Evolutionary conservation across 2,797 vertebrate genomes (phyloP), one percentile per base, ranked within the genome.

Genomic region (Notolabrus celidotus): DNA sequence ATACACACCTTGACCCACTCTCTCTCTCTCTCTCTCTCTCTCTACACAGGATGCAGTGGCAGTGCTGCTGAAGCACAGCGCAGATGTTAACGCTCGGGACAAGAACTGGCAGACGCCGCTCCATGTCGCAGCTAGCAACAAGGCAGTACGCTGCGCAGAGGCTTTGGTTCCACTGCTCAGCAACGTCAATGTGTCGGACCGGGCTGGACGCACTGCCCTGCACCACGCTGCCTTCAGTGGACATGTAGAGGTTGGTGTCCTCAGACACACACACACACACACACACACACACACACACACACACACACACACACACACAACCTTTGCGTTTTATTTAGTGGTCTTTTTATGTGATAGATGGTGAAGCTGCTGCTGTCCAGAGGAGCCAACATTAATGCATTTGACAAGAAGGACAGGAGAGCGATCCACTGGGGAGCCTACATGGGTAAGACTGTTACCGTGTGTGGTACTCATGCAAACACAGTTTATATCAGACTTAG

Each of bases 41-140:
- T 53, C 16, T 31, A 5, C 63, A 38, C 64, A 95, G 98, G 96
- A 98, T 83, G 97, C 97, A 23, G 97, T 99, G 89, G 93, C 96
- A 74, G 94, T 97, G 88, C 87, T 99, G 88, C 86, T 99, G 85
- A 98, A 98, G 80, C 97, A 99, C 93, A 98, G 97, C 46, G 97
- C 97, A 0, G 98, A 99, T 76, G 97, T 99, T 23, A 98, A 99
- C 39, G 97, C 97, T 45, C 95, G 97, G 65, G 98, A 99, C 86
- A 99, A 99, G 90, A 98, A 97, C 85, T 98, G 97, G 97, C 97
- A 98, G 94, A 99, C 97, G 3, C 97, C 98, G 3, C 92, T 99
- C 61, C 98, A 99, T 43, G 96, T 98, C 66, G 97, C 97, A 25
- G 97, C 96, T 38, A 96, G 96, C 87, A 98, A 98, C 91, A 97